Evolutionary conservation across 2,113 vertebrate species (phyloP).

Genomic region (Oenanthe oenanthe): DNA sequence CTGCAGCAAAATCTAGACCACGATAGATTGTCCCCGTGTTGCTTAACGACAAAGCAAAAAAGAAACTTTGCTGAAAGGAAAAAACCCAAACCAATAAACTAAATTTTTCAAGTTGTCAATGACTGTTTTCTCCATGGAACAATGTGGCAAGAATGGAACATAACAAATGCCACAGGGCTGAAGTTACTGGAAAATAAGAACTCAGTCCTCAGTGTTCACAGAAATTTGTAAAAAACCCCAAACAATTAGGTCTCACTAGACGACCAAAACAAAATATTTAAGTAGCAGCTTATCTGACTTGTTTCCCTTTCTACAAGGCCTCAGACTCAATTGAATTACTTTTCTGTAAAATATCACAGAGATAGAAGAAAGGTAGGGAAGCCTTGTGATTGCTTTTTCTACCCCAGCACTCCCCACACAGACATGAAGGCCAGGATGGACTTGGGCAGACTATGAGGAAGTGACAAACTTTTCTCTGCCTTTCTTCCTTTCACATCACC

Average conservation of each 20-base stretch:
- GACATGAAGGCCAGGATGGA: neutral
- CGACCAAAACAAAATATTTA: neutral
- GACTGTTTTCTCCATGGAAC: neutral
- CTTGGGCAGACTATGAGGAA: neutral
- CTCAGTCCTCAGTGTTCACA: neutral
- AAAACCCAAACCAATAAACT: neutral
- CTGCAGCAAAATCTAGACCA: neutral
- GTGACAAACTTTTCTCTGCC: neutral
- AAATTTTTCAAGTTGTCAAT: neutral
- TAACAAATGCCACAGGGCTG: neutral
- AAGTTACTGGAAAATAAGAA: neutral
- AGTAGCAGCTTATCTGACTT: neutral
- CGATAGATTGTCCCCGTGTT: fast-evolving
- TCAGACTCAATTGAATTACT: neutral
- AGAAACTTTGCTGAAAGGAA: neutral
- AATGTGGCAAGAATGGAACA: neutral
- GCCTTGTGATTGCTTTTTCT: neutral
- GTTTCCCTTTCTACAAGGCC: neutral
- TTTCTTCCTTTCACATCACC: neutral
- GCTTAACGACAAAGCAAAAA: neutral
- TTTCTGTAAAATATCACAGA: neutral
- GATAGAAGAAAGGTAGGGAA: neutral
- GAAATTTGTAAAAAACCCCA: neutral
- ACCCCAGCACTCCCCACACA: neutral
- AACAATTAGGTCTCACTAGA: neutral